Conservation (phyloP, 2,888 invertebrate species). For the Philhelius pedissequus region DNA sequence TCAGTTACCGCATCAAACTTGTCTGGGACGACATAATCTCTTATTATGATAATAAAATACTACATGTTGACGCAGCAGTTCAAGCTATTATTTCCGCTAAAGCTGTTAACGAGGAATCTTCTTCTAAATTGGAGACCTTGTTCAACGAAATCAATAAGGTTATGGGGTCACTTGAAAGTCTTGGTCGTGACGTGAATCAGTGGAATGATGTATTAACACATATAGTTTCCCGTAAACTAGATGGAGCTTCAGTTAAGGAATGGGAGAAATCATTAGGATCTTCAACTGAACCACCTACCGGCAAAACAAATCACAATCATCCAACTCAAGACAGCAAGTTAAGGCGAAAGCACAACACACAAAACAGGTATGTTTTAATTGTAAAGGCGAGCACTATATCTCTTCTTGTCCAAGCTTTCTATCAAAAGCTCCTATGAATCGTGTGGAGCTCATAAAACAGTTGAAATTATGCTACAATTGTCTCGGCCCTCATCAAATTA, state of each 20-base stretch:
- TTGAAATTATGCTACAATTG: too few species aligned
- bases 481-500: too few species aligned
- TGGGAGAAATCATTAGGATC: neutral
- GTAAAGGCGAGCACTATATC: neutral
- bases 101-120: constrained; percentile 16
- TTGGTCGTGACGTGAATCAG: too few species aligned
- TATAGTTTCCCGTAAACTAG: too few species aligned
- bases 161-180: constrained; percentile 1
- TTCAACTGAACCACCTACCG: neutral
- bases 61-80: too few species aligned
- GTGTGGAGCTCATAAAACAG: too few species aligned
- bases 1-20: too few species aligned
- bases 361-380: too few species aligned
- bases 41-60: too few species aligned
- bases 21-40: too few species aligned
- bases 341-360: neutral
- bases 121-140: constrained; percentile 7
- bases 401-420: neutral
- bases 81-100: too few species aligned
- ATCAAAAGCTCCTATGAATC: neutral
- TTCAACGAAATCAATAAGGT: constrained; percentile 4
- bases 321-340: neutral
- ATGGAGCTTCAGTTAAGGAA: constrained; percentile 2
- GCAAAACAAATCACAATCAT: neutral
- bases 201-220: too few species aligned